Percentiles rank a stretch among this genome's conserved stretches.
Conservation (phyloP, 2,888 invertebrate genomes). For the Eucera pruinosa region DNA sequence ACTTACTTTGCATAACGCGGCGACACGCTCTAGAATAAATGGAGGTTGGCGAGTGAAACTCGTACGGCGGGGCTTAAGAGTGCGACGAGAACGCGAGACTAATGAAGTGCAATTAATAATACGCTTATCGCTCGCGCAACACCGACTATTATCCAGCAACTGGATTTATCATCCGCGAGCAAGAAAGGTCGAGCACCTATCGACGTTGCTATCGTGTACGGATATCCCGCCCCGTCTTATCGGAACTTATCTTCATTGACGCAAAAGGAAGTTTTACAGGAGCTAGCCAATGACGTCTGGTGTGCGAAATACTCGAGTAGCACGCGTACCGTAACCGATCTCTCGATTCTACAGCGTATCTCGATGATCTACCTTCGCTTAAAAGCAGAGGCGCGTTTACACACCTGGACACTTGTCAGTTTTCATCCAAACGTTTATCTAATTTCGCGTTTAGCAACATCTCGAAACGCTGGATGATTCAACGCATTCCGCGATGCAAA, state of each 20-base stretch:
- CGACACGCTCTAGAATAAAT: no score
- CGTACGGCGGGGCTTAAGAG: not conserved
- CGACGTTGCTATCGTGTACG: constrained; percentile 59
- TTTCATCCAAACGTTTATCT: no score
- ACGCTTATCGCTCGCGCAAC: constrained; percentile 27
- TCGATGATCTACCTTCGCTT: no score
- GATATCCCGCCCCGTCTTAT: constrained; percentile 68
- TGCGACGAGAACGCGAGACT: not conserved
- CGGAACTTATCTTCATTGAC: constrained; percentile 71
- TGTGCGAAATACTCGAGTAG: not conserved
- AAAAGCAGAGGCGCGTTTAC: no score
- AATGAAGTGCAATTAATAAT: constrained; percentile 34
- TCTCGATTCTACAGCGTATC: not conserved
- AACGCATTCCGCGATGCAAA: no score
- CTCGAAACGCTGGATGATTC: no score
- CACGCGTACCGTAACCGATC: not conserved
- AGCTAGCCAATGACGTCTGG: constrained; percentile 7
- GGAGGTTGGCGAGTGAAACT: not conserved
- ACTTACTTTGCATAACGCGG: no score
- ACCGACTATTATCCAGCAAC: constrained; percentile 16
- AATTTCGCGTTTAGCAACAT: no score
- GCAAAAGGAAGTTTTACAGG: constrained; percentile 54
- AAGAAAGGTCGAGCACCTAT: constrained; percentile 48
- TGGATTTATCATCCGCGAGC: constrained; percentile 30
- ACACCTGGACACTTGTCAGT: no score